Evolutionary conservation across 2,888 invertebrate species (phyloP).

Genomic region (Clostera curtula): DNA sequence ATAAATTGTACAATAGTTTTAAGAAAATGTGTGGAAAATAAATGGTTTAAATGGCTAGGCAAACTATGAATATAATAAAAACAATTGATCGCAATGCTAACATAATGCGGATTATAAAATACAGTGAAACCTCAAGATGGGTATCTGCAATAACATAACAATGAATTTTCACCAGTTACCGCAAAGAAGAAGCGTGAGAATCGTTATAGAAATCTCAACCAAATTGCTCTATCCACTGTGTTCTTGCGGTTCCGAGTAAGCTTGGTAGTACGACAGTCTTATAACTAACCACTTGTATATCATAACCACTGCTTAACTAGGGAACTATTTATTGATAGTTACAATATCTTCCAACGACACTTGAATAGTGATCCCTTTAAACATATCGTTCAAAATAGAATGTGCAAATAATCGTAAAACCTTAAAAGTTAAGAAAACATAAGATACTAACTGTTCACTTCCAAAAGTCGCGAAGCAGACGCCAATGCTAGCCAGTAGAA

Average conservation of each 20-base stretch:
- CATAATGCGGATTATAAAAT: constrained; percentile 38
- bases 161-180: constrained; percentile 67
- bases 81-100: constrained; percentile 45
- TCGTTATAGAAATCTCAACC: constrained; percentile 56
- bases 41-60: too few species aligned
- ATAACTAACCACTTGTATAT: constrained; percentile 25
- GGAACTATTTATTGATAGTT: too few species aligned
- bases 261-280: constrained; percentile 19
- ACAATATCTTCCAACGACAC: too few species aligned
- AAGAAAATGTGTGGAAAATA: too few species aligned
- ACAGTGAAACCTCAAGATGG: constrained; percentile 47
- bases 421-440: constrained; percentile 23
- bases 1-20: too few species aligned
- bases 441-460: constrained; percentile 68
- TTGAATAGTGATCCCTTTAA: too few species aligned
- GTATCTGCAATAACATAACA: constrained; percentile 46
- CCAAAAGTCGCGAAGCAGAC: constrained; percentile 69
- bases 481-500: constrained; percentile 61
- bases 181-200: constrained; percentile 63
- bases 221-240: constrained; percentile 46
- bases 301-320: too few species aligned
- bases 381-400: constrained; percentile 12
- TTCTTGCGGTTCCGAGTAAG: constrained; percentile 45
- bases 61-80: constrained; percentile 17
- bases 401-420: constrained; percentile 9